Percentiles rank a stretch among this genome's conserved stretches.
Evolutionary conservation across 1,140 invertebrate species (phyloP).

Genomic region (Idris sp.): DNA sequence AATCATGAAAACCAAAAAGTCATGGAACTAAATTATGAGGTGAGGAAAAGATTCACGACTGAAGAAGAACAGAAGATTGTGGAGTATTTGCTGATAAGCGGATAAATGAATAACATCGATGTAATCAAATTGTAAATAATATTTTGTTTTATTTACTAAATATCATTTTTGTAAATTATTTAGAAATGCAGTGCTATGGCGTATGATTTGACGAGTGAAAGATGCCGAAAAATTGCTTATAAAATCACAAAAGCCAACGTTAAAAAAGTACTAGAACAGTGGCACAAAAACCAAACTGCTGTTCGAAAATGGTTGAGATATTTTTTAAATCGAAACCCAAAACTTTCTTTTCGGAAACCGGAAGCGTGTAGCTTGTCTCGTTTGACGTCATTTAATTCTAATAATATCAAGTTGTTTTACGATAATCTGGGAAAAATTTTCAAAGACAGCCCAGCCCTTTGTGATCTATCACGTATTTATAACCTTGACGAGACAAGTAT

Average conservation of each 20-base stretch:
- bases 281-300: slow-evolving; percentile 6
- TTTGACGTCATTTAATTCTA: slow-evolving; percentile 3
- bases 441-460: background rate
- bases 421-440: slow-evolving; percentile 1
- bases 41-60: slow-evolving; percentile 3
- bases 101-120: background rate
- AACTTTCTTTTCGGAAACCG: background rate
- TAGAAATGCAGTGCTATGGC: slow-evolving; percentile 16
- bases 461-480: background rate
- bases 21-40: slow-evolving; percentile 9
- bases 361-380: slow-evolving; percentile 4
- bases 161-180: slow-evolving; percentile 3
- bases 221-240: slow-evolving; percentile 7
- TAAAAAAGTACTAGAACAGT: background rate
- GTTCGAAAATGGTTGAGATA: slow-evolving; percentile 6
- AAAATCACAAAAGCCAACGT: background rate
- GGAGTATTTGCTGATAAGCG: slow-evolving; percentile 11
- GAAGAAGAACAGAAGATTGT: background rate
- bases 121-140: background rate
- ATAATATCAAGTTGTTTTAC: slow-evolving; percentile 4
- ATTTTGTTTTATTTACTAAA: background rate
- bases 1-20: background rate
- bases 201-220: background rate
- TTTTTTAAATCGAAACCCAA: slow-evolving; percentile 2
- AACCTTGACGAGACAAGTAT: slow-evolving; percentile 24